These are phyloP conservation scores for Acanthopleura granulata DNA, from an alignment of 2,888 invertebrate genomes.

Conservation along the genomic window DNA sequence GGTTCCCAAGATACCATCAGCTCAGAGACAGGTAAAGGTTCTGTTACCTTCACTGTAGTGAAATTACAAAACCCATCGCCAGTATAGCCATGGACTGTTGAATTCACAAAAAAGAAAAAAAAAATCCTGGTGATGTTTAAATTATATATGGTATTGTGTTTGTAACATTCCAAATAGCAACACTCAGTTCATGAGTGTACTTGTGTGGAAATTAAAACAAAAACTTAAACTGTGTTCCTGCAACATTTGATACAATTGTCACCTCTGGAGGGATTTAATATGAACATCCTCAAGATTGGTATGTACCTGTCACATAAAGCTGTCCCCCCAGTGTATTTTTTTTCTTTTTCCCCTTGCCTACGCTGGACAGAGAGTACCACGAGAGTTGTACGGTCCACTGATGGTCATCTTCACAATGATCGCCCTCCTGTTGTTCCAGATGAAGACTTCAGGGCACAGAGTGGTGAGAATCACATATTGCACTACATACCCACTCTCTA, in stretches of 20 bases:
- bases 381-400: slow-evolving; percentile 71
- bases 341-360: background rate
- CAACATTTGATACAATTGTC: too few species aligned
- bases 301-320: too few species aligned
- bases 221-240: too few species aligned
- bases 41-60: background rate
- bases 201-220: too few species aligned
- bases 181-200: too few species aligned
- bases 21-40: slow-evolving; percentile 44
- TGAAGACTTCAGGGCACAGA: slow-evolving; percentile 70
- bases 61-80: background rate
- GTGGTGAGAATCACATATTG: slow-evolving; percentile 69
- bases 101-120: background rate
- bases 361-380: slow-evolving; percentile 54
- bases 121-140: background rate
- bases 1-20: slow-evolving; percentile 62
- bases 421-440: slow-evolving; percentile 71
- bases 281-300: too few species aligned
- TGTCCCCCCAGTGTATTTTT: too few species aligned
- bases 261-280: too few species aligned
- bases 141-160: background rate
- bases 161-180: too few species aligned
- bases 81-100: background rate
- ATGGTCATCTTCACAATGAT: slow-evolving; percentile 72
- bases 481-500: too few species aligned